Evolutionary conservation across 1,140 invertebrate species (phyloP), one percentile per base, ranked within the genome.

Genomic region (Calliphora vicina): DNA sequence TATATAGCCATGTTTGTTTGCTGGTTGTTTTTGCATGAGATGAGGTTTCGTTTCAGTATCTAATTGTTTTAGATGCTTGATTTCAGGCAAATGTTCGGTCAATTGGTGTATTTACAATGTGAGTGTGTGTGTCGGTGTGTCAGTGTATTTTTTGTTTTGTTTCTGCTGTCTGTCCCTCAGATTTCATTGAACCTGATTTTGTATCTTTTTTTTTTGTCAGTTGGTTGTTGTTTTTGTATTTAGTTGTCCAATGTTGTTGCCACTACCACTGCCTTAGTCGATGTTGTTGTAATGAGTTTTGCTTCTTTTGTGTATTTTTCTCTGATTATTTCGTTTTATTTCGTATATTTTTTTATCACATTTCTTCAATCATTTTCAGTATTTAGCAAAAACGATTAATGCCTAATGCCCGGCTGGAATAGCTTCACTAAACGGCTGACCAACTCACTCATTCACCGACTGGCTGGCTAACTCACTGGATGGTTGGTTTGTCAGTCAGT

Each of bases 181-280:
- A 67, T 67, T 67, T 67, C 61, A 67, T 67, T 67, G 61, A 67
- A 67, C 61, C 61, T 67, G 61, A 67, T 67, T 67, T 67, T 67
- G 20, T 67, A 25, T 67, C 10, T 67, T 23, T 67, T 67, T 23
- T 50, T 4, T 3, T 50, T 50, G n/a, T n/a, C n/a, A n/a, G n/a
- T n/a, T n/a, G n/a, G n/a, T n/a, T n/a, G n/a, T 73, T 4, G 29
- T 35, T 35, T 35, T 35, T 5, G 35, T 8, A 35, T 10, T n/a
- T n/a, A n/a, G 8, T 29, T 29, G 29, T 29, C 8, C 71, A 29
- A 15, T 29, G 71, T 73, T 43, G 73, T 76, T 20, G 73, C 42
- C 17, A n/a, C 6, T 73, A 5, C n/a, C 71, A 35, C 35, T 35
- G 72, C 29, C 15, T 74, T 74, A 15, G 72, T 74, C 25, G 72